Base-by-base conservation (phyloP, 2,888 invertebrate genomes). In the Candidula unifasciata region DNA sequence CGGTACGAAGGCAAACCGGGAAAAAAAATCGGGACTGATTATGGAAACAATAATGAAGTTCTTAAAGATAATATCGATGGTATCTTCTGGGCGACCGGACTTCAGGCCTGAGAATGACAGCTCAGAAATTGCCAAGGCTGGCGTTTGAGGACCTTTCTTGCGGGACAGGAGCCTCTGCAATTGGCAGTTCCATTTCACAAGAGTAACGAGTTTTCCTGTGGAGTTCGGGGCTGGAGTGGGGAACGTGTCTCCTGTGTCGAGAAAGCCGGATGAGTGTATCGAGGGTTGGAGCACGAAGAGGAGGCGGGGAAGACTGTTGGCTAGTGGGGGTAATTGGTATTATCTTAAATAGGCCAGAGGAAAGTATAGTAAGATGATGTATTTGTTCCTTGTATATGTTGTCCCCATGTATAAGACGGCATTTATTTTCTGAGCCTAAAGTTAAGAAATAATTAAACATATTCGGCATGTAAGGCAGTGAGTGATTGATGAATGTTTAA, bases 71-170 rank as follows among this genome's bases (percentile, higher is more conserved):
- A 37, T 27, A 27, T 18, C 79, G 66, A 66, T 30, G 79, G 44
- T 60, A 79, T 79, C 66, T 21, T 68, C 44, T 30, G 66, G 44
- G 44, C 79, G 80, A 37, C 33, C 30, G 69, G 80, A 33, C 52
- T 54, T 52, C 52, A 54, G 16, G 80, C 68, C 80, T 80, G 80
- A 35, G 54, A 37, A 80, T 80, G 80, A 80, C 80, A 80, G 80
- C 27, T 71, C 33, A n/a, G 52, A 69, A 71, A 64, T 64, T 64
- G 54, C 27, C 33, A 33, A 21, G 69, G 69, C 69, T 27, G 52
- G 24, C 54, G 66, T 33, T 52, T 44, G 71, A 52, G 44, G 33
- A 33, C 44, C 64, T 66, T 68, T 79, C 79, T 27, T 66, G 44
- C 21, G 68, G 35, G 3, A 10, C 66, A n/a, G n/a, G 57, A 52